Percentiles rank a stretch among this genome's conserved stretches.
phyloP scores from a whole-genome alignment of 2,113 vertebrate species.

The Menura novaehollandiae region DNA sequence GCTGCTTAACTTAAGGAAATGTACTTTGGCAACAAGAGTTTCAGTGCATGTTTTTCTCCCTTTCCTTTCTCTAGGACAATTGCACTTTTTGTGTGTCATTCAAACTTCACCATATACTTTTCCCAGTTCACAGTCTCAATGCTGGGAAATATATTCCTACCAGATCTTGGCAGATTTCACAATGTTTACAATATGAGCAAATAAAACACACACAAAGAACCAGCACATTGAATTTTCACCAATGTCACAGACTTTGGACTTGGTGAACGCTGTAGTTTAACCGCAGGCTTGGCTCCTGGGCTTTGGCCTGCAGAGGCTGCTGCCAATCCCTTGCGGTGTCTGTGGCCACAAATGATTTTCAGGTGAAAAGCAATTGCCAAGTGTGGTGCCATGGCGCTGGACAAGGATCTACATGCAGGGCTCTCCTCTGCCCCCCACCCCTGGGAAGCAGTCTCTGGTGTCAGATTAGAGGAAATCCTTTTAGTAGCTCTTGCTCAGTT shows the following conservation, averaged over 20 bases:
- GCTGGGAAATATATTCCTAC: not conserved
- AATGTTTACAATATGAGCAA: not conserved
- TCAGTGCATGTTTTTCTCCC: not conserved
- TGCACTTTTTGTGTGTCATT: not conserved
- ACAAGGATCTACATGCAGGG: not conserved
- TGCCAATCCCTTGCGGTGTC: not conserved
- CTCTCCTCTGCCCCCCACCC: not conserved
- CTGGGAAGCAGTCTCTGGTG: not conserved
- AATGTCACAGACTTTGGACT: not conserved
- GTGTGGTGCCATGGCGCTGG: fast-evolving
- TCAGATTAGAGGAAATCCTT: not conserved
- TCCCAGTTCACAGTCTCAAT: not conserved
- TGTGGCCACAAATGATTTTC: fast-evolving
- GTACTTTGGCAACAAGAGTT: not conserved
- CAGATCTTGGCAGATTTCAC: not conserved
- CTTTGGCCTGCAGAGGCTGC: not conserved
- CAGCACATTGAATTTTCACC: not conserved
- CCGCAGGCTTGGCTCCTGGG: not conserved
- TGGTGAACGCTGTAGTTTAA: not conserved
- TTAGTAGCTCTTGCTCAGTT: not conserved
- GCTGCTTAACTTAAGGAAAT: not conserved
- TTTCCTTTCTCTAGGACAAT: not conserved
- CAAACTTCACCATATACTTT: not conserved
- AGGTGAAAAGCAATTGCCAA: not conserved
- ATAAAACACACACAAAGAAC: not conserved